phyloP scores from a whole-genome alignment of 2,888 invertebrate genomes.

The Meloe dianella region DNA sequence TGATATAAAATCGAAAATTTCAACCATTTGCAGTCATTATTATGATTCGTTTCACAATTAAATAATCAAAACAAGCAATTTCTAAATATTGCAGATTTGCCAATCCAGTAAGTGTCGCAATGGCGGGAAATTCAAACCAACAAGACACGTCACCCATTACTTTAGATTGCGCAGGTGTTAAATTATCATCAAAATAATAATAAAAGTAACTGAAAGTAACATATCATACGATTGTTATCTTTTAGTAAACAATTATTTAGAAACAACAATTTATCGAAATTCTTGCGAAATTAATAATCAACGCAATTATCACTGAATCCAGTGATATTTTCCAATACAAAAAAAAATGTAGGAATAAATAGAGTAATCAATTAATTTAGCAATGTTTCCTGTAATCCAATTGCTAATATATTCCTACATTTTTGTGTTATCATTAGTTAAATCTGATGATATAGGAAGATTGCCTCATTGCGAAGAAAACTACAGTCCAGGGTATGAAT shows the following conservation, averaged over 20 bases:
- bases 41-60: too few relatives aligned
- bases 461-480: constrained; percentile 33
- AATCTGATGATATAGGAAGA: constrained; percentile 13
- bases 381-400: background rate
- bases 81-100: too few relatives aligned
- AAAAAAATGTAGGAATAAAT: background rate
- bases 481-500: constrained; percentile 26
- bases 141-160: background rate
- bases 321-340: background rate
- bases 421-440: background rate
- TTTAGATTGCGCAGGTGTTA: background rate
- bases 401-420: background rate
- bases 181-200: background rate
- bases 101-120: too few relatives aligned
- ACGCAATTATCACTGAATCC: background rate
- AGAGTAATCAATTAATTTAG: background rate
- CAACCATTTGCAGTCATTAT: too few relatives aligned
- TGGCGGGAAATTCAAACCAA: background rate
- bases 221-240: constrained; percentile 1
- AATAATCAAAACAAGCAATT: too few relatives aligned
- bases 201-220: too few relatives aligned
- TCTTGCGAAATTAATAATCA: background rate
- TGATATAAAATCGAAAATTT: too few relatives aligned
- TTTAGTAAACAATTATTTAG: background rate
- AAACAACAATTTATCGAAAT: background rate